These are phyloP conservation scores for mouse (Mus musculus) DNA, from an alignment of 2,113 vertebrate species.

Conservation along the genomic window DNA sequence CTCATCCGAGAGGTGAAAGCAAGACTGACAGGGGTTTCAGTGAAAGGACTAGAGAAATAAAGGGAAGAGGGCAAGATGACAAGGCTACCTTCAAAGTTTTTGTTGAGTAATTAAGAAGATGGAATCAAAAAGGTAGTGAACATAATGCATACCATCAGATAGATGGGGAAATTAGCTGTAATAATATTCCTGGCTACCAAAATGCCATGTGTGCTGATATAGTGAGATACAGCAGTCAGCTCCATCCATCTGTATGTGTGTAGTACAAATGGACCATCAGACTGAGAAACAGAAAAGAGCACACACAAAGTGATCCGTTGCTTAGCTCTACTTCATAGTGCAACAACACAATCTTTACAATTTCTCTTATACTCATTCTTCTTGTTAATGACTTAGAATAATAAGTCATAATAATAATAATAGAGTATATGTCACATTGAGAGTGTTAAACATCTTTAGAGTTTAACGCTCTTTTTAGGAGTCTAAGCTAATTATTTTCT, in stretches of 20 bases:
- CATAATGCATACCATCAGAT: no score
- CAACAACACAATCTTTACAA: not conserved
- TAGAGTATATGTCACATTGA: not conserved
- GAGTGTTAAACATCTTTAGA: not conserved
- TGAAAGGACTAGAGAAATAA: not conserved
- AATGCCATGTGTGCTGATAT: not conserved
- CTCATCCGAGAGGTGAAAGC: not conserved
- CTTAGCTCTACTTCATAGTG: not conserved
- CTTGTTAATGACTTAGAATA: not conserved
- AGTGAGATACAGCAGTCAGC: not conserved
- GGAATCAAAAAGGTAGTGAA: not conserved
- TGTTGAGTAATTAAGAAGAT: not conserved
- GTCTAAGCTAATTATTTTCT: not conserved
- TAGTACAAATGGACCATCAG: not conserved
- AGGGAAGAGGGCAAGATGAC: not conserved
- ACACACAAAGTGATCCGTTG: not conserved
- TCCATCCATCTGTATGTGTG: not conserved
- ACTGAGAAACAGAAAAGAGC: accelerated
- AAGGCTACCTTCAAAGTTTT: not conserved
- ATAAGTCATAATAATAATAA: no score
- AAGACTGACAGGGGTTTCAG: not conserved
- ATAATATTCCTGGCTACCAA: not conserved
- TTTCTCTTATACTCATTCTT: not conserved
- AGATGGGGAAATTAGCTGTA: not conserved
- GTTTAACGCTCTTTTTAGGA: not conserved